These are phyloP conservation scores for Chalcis sispes DNA, from an alignment of 2,888 invertebrate genomes.

Conservation along the genomic window DNA sequence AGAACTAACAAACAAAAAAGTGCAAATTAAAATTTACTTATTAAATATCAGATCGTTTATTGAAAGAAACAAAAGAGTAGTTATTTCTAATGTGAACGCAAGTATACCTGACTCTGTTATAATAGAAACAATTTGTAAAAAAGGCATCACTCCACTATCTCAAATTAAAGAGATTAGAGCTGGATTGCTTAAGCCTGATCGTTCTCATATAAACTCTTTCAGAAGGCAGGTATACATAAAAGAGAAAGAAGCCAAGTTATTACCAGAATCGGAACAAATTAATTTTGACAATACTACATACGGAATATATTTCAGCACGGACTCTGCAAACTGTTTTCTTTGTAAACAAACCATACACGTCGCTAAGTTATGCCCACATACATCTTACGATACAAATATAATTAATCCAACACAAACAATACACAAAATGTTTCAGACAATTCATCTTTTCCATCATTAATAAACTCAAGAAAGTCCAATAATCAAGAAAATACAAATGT, in stretches of 20 bases:
- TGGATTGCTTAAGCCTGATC: neutral
- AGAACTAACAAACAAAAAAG: constrained; percentile 1
- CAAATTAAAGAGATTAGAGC: neutral
- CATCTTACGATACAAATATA: neutral
- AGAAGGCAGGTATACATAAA: constrained; percentile 38
- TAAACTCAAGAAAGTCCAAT: neutral
- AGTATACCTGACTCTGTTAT: neutral
- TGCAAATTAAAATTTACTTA: neutral
- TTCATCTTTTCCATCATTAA: neutral
- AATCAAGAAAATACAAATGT: neutral
- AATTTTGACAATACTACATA: neutral
- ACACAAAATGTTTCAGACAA: neutral
- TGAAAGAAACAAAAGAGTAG: constrained; percentile 14
- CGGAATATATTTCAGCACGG: constrained; percentile 9
- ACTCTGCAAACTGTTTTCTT: neutral
- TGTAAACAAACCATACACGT: constrained; percentile 27
- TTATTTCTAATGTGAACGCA: constrained; percentile 20
- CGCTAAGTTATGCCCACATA: neutral
- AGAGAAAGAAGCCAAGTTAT: neutral
- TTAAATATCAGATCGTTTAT: neutral
- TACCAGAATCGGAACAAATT: constrained; percentile 10
- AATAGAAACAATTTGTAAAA: neutral
- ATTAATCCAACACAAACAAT: neutral
- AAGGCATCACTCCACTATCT: neutral
- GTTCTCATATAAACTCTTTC: constrained; percentile 18